Conservation (phyloP, 2,113 vertebrate species). For the Egretta garzetta region DNA sequence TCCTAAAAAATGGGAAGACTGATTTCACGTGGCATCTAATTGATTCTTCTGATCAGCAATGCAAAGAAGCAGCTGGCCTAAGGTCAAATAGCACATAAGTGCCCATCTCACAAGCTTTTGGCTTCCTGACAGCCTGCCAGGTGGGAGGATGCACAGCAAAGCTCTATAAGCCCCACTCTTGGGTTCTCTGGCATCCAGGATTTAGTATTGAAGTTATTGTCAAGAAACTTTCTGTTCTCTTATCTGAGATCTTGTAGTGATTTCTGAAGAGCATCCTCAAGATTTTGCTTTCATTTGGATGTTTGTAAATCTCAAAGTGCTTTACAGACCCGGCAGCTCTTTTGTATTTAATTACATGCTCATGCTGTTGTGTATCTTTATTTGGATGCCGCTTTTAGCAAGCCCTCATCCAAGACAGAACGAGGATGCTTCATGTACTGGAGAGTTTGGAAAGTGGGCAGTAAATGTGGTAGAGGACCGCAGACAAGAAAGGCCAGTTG, state of each 20-base stretch:
- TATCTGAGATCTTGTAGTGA: background rate
- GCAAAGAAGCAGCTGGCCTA: background rate
- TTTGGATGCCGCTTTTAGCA: background rate
- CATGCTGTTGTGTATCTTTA: background rate
- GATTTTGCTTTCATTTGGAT: background rate
- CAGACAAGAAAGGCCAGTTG: background rate
- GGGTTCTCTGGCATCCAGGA: background rate
- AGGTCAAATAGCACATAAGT: background rate
- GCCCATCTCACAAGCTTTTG: background rate
- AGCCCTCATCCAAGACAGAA: background rate
- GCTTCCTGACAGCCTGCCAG: background rate
- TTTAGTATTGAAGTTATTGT: background rate
- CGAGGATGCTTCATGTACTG: background rate
- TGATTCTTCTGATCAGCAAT: background rate
- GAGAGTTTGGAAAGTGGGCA: background rate
- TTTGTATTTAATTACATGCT: background rate
- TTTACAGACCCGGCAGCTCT: background rate
- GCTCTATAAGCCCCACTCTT: background rate
- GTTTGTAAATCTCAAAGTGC: background rate
- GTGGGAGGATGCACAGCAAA: background rate
- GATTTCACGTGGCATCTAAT: background rate
- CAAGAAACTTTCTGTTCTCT: background rate
- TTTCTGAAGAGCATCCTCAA: background rate
- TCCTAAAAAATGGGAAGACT: background rate
- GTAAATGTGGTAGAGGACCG: background rate